A percentile compares a stretch with the other conserved stretches of the same genome.
Evolutionary conservation across 2,797 vertebrate species (phyloP).

Genomic region (Danio albolineatus): DNA sequence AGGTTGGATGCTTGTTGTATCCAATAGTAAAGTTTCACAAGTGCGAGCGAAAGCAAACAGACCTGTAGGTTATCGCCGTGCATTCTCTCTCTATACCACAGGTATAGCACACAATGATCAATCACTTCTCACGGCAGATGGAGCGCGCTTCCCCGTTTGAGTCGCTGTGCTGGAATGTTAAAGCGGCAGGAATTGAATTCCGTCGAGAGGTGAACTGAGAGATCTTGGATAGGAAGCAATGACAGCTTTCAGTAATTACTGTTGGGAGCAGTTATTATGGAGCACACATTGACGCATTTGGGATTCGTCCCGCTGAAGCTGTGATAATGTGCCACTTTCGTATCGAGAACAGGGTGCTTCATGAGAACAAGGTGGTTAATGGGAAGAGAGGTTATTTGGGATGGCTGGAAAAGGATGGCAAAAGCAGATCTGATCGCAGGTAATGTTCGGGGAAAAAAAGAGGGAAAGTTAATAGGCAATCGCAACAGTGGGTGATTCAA

Average conservation of each 20-base stretch:
- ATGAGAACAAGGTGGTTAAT: slow-evolving; percentile 38
- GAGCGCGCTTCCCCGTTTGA: slow-evolving; percentile 7
- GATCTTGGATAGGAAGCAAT: slow-evolving; percentile 46
- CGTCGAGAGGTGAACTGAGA: slow-evolving; percentile 44
- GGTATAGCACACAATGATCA: not conserved
- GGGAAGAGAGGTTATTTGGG: slow-evolving; percentile 6
- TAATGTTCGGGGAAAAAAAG: slow-evolving; percentile 11
- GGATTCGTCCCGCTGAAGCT: slow-evolving; percentile 35
- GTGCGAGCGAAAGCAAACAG: not conserved
- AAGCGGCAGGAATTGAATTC: slow-evolving; percentile 42
- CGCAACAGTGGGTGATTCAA: not conserved
- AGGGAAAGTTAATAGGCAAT: slow-evolving; percentile 12
- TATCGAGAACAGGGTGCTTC: slow-evolving; percentile 39
- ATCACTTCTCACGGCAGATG: slow-evolving; percentile 4
- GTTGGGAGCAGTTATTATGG: slow-evolving; percentile 49
- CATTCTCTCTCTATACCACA: not conserved
- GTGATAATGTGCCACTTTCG: slow-evolving; percentile 43
- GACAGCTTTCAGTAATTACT: slow-evolving; percentile 59
- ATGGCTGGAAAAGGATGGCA: not conserved
- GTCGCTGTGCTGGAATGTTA: slow-evolving; percentile 29
- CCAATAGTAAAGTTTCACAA: not conserved
- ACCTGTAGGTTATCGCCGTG: not conserved
- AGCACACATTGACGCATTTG: slow-evolving; percentile 54
- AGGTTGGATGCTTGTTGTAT: slow-evolving; percentile 57
- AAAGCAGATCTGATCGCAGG: not conserved